Evolutionary conservation across 2,888 invertebrate genomes (phyloP).

Genomic region (Nephrotoma appendiculata): DNA sequence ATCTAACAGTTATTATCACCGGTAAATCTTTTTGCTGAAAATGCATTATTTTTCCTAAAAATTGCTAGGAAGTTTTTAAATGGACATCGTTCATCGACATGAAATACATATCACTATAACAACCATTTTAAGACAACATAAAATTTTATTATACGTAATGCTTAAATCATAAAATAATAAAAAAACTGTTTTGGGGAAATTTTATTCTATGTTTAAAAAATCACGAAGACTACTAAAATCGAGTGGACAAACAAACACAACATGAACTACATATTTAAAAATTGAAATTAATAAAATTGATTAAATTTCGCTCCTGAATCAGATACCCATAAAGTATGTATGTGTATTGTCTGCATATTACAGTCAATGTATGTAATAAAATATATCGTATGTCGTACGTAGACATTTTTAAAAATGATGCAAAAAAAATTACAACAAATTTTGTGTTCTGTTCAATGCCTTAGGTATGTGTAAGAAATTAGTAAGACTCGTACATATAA

Average conservation of each 20-base stretch:
- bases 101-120: not conserved
- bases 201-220: too few species aligned
- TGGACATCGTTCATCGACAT: not conserved
- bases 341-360: not conserved
- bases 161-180: not conserved
- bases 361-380: not conserved
- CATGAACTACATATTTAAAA: not conserved
- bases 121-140: not conserved
- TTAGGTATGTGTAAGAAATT: not conserved
- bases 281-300: not conserved
- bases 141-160: too few species aligned
- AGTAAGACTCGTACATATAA: not conserved
- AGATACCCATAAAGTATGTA: not conserved
- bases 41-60: too few species aligned
- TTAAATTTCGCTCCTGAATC: not conserved
- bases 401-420: not conserved
- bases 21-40: too few species aligned
- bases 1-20: too few species aligned
- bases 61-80: too few species aligned
- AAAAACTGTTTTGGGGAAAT: not conserved
- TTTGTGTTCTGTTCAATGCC: not conserved
- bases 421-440: not conserved
- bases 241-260: not conserved
- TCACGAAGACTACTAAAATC: too few species aligned
- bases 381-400: not conserved